Evolutionary conservation across 2,888 invertebrate species (phyloP).

Genomic region (Elmis aenea): DNA sequence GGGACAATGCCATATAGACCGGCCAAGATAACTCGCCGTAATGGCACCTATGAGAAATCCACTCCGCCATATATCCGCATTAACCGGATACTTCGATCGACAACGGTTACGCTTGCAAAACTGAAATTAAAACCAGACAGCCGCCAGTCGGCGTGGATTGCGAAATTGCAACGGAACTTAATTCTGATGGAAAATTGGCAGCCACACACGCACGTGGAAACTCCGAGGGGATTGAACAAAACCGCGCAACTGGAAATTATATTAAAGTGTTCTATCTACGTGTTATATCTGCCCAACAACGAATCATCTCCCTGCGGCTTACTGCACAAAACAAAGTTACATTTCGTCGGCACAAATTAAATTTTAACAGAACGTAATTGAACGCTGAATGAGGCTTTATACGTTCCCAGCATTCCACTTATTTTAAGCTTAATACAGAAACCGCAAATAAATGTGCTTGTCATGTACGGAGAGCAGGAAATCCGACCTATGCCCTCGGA

Average conservation of each 20-base stretch:
- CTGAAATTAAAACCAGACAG: no score
- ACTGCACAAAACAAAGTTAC: constrained; percentile 46
- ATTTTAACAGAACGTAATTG: constrained; percentile 47
- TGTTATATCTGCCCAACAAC: constrained; percentile 24
- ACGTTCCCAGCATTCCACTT: constrained; percentile 43
- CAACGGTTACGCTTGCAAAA: no score
- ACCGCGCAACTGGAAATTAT: constrained; percentile 45
- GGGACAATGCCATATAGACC: no score
- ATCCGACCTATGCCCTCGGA: constrained; percentile 19
- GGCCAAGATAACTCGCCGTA: constrained; percentile 10
- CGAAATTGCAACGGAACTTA: constrained; percentile 33
- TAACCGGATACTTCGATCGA: no score
- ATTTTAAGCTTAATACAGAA: constrained; percentile 44
- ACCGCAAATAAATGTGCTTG: constrained; percentile 39
- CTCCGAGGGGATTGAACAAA: constrained; percentile 43
- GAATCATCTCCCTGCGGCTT: constrained; percentile 40
- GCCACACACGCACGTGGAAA: constrained; percentile 41
- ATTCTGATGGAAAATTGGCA: constrained; percentile 42
- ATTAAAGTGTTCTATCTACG: constrained; percentile 38
- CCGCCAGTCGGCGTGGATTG: constrained; percentile 22
- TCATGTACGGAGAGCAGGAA: constrained; percentile 22
- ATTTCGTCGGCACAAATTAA: constrained; percentile 46
- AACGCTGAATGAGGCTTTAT: constrained; percentile 44
- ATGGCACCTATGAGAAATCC: constrained; percentile 18
- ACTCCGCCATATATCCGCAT: no score